These are phyloP conservation scores for Apotomis capreana DNA, from an alignment of 2,888 invertebrate species.

Conservation along the genomic window DNA sequence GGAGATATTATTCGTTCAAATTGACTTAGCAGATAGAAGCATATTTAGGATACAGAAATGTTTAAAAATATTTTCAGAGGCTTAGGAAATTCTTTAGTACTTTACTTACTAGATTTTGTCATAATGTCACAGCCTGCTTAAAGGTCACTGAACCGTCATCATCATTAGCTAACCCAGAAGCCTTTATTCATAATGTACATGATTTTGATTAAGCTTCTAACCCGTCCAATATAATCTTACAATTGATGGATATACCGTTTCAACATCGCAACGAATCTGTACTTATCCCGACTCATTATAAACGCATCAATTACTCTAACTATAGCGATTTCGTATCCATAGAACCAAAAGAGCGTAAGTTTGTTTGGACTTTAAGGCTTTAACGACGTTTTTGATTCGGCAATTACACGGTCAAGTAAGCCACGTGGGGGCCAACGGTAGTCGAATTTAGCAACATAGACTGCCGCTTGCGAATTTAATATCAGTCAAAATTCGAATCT, in stretches of 20 bases:
- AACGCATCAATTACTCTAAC: conserved; percentile 36
- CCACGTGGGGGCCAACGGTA: conserved; percentile 41
- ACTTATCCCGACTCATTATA: conserved; percentile 32
- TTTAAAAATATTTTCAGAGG: no score
- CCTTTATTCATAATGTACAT: conserved; percentile 9
- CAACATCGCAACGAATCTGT: conserved; percentile 35
- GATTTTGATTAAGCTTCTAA: conserved; percentile 16
- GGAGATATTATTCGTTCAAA: no score
- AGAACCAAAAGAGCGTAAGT: not conserved
- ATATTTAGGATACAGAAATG: no score
- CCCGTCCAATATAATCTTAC: conserved; percentile 26
- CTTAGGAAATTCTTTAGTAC: no score
- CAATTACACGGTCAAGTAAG: conserved; percentile 13
- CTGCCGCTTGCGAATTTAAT: conserved; percentile 3
- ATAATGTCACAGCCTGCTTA: not conserved
- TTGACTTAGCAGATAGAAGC: no score
- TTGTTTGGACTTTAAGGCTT: not conserved
- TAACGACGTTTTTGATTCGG: not conserved
- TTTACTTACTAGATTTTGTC: not conserved
- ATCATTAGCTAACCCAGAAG: conserved; percentile 6
- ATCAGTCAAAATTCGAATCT: conserved; percentile 11
- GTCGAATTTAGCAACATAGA: conserved; percentile 17
- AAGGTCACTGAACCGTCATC: conserved; percentile 12
- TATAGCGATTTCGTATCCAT: conserved; percentile 23
- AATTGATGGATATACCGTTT: conserved; percentile 35